Evolutionary conservation across 2,113 vertebrate species (phyloP), one percentile per base, ranked within the genome.

Genomic region (Pipra filicauda): DNA sequence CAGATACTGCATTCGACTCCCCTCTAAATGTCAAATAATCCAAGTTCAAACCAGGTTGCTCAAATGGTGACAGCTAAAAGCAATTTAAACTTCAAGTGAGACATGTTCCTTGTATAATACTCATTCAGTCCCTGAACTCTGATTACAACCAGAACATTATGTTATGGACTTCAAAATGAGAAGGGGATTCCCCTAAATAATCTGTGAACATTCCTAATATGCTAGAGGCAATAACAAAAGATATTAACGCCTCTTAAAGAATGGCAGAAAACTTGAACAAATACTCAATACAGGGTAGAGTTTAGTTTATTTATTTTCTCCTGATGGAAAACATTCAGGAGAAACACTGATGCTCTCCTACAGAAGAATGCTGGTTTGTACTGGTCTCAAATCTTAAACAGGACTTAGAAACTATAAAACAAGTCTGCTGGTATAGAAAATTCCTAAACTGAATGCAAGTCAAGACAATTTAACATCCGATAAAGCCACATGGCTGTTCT

Each of bases 401-500:
- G 33, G 23, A 77, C 18, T 30, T 15, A 58, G 58, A 80, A 86
- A 79, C 9, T 74, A 35, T 20, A 83, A 91, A 88, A 88, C 33
- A 88, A 86, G 30, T 44, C 55, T 89, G 33, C 51, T 44, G 6
- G n/a, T 74, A 77, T 2, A 74, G 28, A 74, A 85, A 95, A 76
- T 33, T 93, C 52, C 51, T 89, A 62, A 80, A 81, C 9, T 23
- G 14, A 64, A 67, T 26, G 24, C 94, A 92, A 92, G 85, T 75
- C 74, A 69, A 80, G 88, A 86, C 94, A 94, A 46, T 66, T 82
- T 66, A 89, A 65, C 20, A 91, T 88, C 82, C 83, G 85, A 94
- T 90, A 94, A 91, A 66, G 64, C 31, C 43, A 41, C 66, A 62
- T 23, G 82, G 92, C 91, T 83, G 58, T 43, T 92, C 58, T 70